Evolutionary conservation across 2,113 vertebrate genomes (phyloP), one percentile per base, ranked within the genome.

Genomic region (Microcebus murinus): DNA sequence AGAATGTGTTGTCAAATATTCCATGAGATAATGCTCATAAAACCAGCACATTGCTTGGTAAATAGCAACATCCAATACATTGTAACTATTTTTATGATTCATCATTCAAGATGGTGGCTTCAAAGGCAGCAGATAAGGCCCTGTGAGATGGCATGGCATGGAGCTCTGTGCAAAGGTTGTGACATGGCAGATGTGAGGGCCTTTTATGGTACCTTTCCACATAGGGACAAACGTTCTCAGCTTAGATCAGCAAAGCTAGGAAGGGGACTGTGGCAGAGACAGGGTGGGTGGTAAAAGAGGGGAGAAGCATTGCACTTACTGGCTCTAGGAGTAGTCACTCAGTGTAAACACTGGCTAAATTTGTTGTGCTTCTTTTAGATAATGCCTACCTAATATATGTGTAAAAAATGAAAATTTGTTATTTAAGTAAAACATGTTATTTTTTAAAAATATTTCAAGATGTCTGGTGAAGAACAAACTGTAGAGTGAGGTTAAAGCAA

Each of bases 391-490:
- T 61, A 88, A 55, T 25, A 50, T 10, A 77, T 21, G n/a, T 29
- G 25, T 55, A 61, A 39, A 45, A 50, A 57, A 11, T 3, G 74
- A 61, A 86, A 91, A 61, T 17, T 55, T 3, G 8, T 4, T 25
- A 86, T 52, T 39, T 84, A 70, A 63, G 27, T 77, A 82, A 76
- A 71, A 27, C 27, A 39, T 17, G 77, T 76, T 15, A 36, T 39
- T 86, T 95, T 91, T 6, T 3, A 48, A 93, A 34, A 93, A 34
- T 91, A 93, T 84, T 81, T 96, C 29, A 84, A 74, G 63, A 55
- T 21, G 0, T n/a, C 15, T 23, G 7, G 55, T 68, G 45, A 87
- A 90, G 61, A 70, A 11, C 15, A 87, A 42, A 29, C 6, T 83
- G 6, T 80, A 95, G 17, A 87, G 23, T 36, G 25, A 92, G 31